Conservation (phyloP, 1,140 invertebrate species). For the Euglossa dilemma region DNA sequence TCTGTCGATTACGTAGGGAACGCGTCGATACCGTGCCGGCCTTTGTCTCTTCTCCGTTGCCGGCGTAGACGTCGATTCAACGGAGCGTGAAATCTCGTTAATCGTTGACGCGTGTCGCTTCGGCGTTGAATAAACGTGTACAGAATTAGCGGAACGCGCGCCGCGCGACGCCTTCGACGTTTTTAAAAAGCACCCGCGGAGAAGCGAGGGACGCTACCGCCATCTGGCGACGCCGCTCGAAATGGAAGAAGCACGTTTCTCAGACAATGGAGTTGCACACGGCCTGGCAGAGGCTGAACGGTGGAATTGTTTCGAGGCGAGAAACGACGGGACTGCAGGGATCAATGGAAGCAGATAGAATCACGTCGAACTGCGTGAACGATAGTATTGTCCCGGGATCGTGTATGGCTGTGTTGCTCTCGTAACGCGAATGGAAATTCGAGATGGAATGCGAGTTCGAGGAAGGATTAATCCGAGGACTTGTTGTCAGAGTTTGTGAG, state of each 20-base stretch:
- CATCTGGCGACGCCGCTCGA: neutral
- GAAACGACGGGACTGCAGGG: neutral
- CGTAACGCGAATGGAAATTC: too few species aligned
- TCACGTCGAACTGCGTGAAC: too few species aligned
- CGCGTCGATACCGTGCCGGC: neutral
- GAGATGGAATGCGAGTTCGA: too few species aligned
- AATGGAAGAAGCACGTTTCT: neutral
- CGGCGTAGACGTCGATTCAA: neutral
- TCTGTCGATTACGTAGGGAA: slow-evolving; percentile 22
- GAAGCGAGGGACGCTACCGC: neutral
- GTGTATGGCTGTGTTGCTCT: too few species aligned
- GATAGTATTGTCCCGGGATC: too few species aligned
- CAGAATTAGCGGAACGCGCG: neutral
- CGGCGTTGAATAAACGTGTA: neutral
- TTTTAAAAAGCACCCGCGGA: neutral
- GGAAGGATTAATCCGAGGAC: too few species aligned
- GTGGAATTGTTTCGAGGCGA: neutral
- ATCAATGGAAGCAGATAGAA: neutral
- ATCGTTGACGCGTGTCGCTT: neutral
- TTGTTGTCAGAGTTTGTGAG: too few species aligned
- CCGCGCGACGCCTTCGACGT: neutral
- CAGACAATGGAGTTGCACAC: neutral
- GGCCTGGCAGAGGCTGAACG: neutral
- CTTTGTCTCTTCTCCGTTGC: neutral
- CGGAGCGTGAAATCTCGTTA: slow-evolving; percentile 8